Evolutionary conservation across 2,797 vertebrate species (phyloP).

Genomic region (Coranthus polyacanthus): DNA sequence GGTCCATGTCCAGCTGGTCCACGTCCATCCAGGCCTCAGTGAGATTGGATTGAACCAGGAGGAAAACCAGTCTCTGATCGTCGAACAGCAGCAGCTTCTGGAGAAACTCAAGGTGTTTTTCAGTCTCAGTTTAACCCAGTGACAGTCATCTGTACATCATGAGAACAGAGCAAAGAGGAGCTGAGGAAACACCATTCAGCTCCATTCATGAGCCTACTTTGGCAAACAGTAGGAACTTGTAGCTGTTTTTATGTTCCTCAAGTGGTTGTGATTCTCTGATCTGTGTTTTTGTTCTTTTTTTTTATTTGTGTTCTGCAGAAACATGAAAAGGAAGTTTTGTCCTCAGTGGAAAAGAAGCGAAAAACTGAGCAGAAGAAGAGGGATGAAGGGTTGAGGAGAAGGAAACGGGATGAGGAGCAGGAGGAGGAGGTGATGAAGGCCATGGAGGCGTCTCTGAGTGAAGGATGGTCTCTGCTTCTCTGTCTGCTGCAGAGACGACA

Average conservation of each 20-base stretch:
- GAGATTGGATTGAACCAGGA: conserved; percentile 92
- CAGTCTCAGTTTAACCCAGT: too few species aligned
- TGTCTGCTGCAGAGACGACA: conserved; percentile 44
- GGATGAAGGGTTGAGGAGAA: conserved; percentile 9
- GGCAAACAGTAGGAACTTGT: too few species aligned
- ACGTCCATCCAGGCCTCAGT: conserved; percentile 91
- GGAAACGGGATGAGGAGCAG: conserved; percentile 16
- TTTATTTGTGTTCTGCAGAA: conserved; percentile 32
- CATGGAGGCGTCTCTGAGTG: conserved; percentile 60
- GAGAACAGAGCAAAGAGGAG: too few species aligned
- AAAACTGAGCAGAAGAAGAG: conserved; percentile 1
- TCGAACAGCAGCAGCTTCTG: conserved; percentile 90
- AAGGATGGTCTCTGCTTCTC: conserved; percentile 69
- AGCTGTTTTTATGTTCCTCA: too few species aligned
- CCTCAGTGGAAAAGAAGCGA: conserved; percentile 31
- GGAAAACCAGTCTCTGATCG: conserved; percentile 87
- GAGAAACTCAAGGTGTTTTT: conserved; percentile 90
- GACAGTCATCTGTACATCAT: too few species aligned
- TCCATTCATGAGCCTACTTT: too few species aligned
- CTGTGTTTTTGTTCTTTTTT: background rate
- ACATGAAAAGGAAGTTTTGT: conserved; percentile 51
- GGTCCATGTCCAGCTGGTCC: conserved; percentile 90
- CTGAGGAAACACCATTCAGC: too few species aligned
- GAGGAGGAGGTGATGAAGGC: conserved; percentile 34
- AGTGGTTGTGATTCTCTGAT: too few species aligned